phyloP scores from a whole-genome alignment of 1,140 invertebrate genomes.

The Onthophagus taurus region DNA sequence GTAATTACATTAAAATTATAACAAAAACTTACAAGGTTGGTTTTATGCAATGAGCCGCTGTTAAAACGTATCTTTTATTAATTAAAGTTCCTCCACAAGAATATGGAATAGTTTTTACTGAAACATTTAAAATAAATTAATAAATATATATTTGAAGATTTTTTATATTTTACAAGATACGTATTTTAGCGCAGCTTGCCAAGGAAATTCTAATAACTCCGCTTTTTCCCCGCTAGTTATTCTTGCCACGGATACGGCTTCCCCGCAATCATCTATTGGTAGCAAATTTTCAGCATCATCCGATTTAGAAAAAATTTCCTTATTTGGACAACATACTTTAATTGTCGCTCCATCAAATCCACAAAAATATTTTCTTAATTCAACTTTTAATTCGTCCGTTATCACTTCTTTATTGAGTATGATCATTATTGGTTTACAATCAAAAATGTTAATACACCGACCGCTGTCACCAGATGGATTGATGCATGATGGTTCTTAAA shows the following conservation, averaged over 20 bases:
- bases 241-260: constrained; percentile 31
- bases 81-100: constrained; percentile 58
- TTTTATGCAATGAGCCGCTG: constrained; percentile 57
- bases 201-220: constrained; percentile 50
- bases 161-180: constrained; percentile 38
- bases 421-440: no score
- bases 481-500: no score
- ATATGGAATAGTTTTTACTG: constrained; percentile 36
- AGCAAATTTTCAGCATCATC: constrained; percentile 26
- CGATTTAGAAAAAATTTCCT: constrained; percentile 13
- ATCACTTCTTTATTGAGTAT: no score
- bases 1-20: neutral
- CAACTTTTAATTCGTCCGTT: constrained; percentile 5
- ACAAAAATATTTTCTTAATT: constrained; percentile 38
- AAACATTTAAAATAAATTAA: no score
- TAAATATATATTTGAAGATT: no score
- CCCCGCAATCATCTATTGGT: constrained; percentile 34
- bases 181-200: constrained; percentile 55
- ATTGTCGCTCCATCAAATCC: constrained; percentile 39
- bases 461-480: no score
- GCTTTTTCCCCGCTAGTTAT: constrained; percentile 51
- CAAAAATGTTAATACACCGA: no score
- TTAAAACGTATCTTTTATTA: constrained; percentile 55
- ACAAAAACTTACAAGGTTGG: constrained; percentile 26
- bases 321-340: constrained; percentile 42